These are phyloP conservation scores for Thumatha senex DNA, from an alignment of 2,888 invertebrate genomes.

Conservation along the genomic window DNA sequence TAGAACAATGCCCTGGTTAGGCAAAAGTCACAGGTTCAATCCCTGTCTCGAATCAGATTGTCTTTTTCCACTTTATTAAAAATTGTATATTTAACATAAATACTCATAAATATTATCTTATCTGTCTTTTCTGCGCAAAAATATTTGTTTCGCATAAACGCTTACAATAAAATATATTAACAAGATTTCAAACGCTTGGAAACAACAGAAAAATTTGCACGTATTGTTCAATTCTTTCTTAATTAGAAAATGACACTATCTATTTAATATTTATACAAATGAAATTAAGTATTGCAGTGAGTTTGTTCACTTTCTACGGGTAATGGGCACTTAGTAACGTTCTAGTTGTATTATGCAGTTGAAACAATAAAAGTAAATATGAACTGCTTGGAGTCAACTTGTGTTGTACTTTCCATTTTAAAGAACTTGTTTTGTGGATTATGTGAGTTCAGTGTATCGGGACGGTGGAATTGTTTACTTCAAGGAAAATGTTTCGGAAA, in stretches of 20 bases:
- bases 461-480: not conserved
- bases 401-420: constrained; percentile 48
- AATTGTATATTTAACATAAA: no score
- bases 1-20: no score
- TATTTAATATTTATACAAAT: constrained; percentile 50
- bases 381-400: constrained; percentile 26
- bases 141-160: not conserved
- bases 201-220: constrained; percentile 20
- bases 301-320: constrained; percentile 58
- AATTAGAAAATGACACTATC: constrained; percentile 41
- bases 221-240: constrained; percentile 28
- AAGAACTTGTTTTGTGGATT: constrained; percentile 22
- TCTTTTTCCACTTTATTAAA: no score
- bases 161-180: not conserved
- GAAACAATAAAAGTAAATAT: constrained; percentile 55
- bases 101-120: no score
- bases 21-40: no score
- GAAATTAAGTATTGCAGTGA: constrained; percentile 37
- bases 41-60: no score
- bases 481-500: not conserved
- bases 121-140: no score
- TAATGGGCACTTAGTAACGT: constrained; percentile 61
- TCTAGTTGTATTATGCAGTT: constrained; percentile 52
- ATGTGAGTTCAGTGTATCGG: constrained; percentile 2
- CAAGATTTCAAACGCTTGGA: not conserved